These are phyloP conservation scores for Neotoxoptera formosana DNA, from an alignment of 1,140 invertebrate genomes.

Conservation along the genomic window DNA sequence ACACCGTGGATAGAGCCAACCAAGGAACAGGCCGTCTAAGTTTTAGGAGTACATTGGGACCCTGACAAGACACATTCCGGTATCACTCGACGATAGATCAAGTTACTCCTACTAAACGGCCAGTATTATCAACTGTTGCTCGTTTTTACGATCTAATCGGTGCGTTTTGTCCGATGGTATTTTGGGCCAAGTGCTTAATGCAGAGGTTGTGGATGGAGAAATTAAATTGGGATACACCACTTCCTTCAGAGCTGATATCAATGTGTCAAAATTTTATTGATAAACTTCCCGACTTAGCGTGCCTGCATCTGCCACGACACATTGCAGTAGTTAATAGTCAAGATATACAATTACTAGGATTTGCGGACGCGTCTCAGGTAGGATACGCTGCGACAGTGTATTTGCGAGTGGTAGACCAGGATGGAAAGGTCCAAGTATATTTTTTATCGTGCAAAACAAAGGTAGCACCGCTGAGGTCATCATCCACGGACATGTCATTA, in stretches of 20 bases:
- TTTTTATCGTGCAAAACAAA: neutral
- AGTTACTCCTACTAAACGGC: neutral
- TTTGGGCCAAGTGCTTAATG: neutral
- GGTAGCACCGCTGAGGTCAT: neutral
- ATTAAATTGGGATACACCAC: neutral
- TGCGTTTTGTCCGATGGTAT: neutral
- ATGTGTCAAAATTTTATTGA: too few species aligned
- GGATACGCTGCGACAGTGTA: neutral
- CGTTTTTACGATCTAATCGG: neutral
- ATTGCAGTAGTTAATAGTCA: neutral
- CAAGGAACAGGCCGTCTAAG: neutral
- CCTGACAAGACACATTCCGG: neutral
- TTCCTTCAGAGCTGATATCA: too few species aligned
- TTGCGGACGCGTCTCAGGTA: neutral
- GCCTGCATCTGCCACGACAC: neutral
- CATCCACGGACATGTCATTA: neutral
- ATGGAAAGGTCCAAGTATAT: fast-evolving
- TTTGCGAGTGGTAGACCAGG: neutral
- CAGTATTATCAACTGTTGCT: neutral
- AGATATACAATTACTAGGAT: neutral
- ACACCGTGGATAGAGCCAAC: too few species aligned
- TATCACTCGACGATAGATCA: too few species aligned
- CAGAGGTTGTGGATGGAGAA: neutral
- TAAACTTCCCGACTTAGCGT: neutral
- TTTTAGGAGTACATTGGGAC: slow-evolving; percentile 22